Conservation (phyloP, 1,140 invertebrate genomes). For the Heliconius hermathena region DNA sequence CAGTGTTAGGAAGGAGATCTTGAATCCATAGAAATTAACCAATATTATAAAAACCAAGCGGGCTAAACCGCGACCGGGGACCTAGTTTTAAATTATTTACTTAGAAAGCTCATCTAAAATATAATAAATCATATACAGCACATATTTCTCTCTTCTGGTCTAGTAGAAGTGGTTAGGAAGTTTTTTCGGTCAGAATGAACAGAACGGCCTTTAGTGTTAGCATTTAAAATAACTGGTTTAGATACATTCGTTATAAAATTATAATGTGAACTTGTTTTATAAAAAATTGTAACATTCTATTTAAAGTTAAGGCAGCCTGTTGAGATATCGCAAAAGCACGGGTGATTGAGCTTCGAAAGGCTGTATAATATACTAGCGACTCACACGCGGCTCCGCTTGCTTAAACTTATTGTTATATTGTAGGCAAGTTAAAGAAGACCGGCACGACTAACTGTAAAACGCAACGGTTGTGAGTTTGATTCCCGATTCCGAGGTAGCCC, state of each 20-base stretch:
- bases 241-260: conserved; percentile 26
- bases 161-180: background rate
- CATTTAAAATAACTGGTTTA: conserved; percentile 35
- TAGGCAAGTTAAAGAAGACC: too few species aligned
- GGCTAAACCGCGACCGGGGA: too few species aligned
- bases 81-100: background rate
- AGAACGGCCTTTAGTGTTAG: conserved; percentile 29
- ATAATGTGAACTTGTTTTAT: conserved; percentile 30
- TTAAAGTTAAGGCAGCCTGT: conserved; percentile 12
- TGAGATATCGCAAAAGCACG: background rate
- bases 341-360: background rate
- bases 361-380: too few species aligned
- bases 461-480: too few species aligned
- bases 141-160: background rate
- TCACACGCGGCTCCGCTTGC: too few species aligned
- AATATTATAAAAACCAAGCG: too few species aligned
- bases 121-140: background rate
- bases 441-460: too few species aligned
- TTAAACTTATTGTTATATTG: too few species aligned
- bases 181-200: conserved; percentile 18
- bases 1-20: too few species aligned
- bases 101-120: background rate
- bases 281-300: conserved; percentile 32
- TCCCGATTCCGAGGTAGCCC: too few species aligned
- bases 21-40: too few species aligned